Evolutionary conservation across 2,113 vertebrate species (phyloP), one percentile per base, ranked within the genome.

Genomic region (Dunckerocampus dactyliophorus): DNA sequence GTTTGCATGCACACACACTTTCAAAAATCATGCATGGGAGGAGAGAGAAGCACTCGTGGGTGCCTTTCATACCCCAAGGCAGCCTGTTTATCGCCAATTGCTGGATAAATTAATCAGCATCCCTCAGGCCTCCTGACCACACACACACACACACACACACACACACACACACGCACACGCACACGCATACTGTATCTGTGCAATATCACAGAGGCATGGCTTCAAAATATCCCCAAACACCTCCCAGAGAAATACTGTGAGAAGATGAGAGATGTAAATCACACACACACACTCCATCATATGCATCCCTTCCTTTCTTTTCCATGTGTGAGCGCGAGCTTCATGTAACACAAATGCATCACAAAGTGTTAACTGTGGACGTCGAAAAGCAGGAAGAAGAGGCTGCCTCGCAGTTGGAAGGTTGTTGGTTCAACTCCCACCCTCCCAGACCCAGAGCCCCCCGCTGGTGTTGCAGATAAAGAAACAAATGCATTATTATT

Each of bases 61-160:
- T 62, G 55, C 46, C 13, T 60, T 69, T 50, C 62, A 68, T 78
- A 75, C 77, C 84, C 80, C 60, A 64, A 71, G 70, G 77, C 81
- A 48, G 72, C 74, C 59, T 69, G 69, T 42, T 85, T 84, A 84
- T 78, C 66, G 61, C 68, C 80, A 85, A 77, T 75, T 75, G 75
- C 67, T 71, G 72, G 75, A 61, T 82, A 85, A 88, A 86, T 88
- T 76, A 88, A 88, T 88, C 81, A 86, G 67, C 7, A 59, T 48
- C 74, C 84, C 82, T 76, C 72, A 71, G 82, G 81, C 74, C 66
- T 80, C 70, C 68, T 84, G 79, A 81, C 77, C 57, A 69, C 45
- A 65, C 37, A 56, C 55, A 46, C 54, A 67, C 63, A 62, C 42
- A 56, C 37, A 24, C 24, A 21, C 56, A 49, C 28, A 64, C 47